phyloP scores from a whole-genome alignment of 2,888 invertebrate genomes.

The Acanthosepion lycidas region DNA sequence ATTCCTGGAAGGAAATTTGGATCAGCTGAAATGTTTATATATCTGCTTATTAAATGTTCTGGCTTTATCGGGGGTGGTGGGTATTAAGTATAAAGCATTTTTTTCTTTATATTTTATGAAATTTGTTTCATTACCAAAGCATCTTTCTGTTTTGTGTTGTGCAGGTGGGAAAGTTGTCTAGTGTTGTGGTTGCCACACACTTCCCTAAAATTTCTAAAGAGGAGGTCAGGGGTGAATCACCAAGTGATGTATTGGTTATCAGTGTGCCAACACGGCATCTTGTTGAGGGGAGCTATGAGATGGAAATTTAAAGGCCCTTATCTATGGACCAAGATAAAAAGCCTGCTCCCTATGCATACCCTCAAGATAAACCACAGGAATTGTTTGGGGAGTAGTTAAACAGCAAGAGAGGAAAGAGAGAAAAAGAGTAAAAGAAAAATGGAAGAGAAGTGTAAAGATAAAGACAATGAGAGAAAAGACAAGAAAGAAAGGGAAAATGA shows the following conservation, averaged over 20 bases:
- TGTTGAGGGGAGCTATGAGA: neutral
- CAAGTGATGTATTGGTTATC: neutral
- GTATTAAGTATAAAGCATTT: neutral
- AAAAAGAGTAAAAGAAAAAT: neutral
- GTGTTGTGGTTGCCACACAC: neutral
- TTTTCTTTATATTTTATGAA: neutral
- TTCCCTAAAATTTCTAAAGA: constrained; percentile 16
- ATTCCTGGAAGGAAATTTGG: neutral
- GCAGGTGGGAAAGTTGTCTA: neutral
- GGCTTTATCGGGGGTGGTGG: neutral
- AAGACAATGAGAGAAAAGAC: too few relatives aligned
- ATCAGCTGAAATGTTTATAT: neutral
- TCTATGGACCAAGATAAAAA: neutral
- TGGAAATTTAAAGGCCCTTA: neutral
- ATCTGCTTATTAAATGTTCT: neutral
- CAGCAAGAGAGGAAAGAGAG: neutral
- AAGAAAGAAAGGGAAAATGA: neutral
- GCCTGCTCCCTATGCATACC: neutral
- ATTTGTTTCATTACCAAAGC: neutral
- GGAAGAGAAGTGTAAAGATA: neutral
- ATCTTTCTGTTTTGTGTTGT: neutral
- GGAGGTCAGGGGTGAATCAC: constrained; percentile 12
- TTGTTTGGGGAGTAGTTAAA: neutral
- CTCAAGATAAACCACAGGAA: neutral
- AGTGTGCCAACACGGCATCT: neutral